Conservation (phyloP, 1,140 invertebrate genomes). For the Ostrea edulis region DNA sequence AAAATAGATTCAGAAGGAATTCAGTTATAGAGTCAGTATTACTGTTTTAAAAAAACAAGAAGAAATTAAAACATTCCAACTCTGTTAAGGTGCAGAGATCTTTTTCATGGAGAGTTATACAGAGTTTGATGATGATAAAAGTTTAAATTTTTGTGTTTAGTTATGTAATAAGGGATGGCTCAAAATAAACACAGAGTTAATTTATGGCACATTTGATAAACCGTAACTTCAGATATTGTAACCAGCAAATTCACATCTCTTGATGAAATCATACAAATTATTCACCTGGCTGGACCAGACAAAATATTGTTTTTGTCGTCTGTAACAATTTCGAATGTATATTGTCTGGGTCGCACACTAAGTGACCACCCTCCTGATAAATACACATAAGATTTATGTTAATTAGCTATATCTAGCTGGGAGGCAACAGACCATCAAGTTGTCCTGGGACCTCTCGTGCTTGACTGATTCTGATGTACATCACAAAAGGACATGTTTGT, state of each 20-base stretch:
- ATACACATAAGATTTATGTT: constrained; percentile 28
- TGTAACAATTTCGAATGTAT: not conserved
- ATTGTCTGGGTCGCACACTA: constrained; percentile 31
- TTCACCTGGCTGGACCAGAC: not conserved
- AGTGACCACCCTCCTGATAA: constrained; percentile 27
- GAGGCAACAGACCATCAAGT: constrained; percentile 17
- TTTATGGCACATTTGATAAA: too few relatives aligned
- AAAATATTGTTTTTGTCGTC: not conserved
- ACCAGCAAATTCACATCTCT: not conserved
- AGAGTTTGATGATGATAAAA: too few relatives aligned
- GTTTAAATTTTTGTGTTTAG: too few relatives aligned
- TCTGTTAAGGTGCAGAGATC: too few relatives aligned
- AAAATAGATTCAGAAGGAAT: too few relatives aligned
- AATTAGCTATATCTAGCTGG: constrained; percentile 18
- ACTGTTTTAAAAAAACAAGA: too few relatives aligned
- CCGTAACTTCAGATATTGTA: too few relatives aligned
- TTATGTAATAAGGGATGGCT: too few relatives aligned
- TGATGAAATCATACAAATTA: constrained; percentile 6
- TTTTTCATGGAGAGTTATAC: too few relatives aligned
- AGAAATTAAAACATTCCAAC: too few relatives aligned
- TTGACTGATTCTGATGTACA: not conserved
- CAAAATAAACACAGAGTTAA: too few relatives aligned
- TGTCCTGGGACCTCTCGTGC: not conserved
- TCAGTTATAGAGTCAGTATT: too few relatives aligned
- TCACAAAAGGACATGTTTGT: not conserved